Percentiles rank a stretch among this genome's conserved stretches.
phyloP scores from a whole-genome alignment of 2,888 invertebrate species.

The Carabus problematicus region DNA sequence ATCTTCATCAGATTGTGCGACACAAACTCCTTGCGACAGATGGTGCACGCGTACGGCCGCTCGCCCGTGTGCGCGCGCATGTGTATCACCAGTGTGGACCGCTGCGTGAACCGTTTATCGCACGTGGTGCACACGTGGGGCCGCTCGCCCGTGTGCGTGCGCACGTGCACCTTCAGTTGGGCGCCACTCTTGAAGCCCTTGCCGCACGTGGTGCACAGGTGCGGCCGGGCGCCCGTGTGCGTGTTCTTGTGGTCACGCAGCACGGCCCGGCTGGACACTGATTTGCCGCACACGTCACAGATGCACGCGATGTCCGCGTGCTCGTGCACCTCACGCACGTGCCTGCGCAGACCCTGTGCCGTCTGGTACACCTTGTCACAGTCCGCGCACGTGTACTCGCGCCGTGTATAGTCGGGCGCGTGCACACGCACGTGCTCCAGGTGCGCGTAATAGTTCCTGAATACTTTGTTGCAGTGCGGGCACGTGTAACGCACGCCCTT shows the following conservation, averaged over 20 bases:
- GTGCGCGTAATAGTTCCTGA: too few species aligned
- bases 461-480: constrained; percentile 56
- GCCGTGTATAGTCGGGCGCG: constrained; percentile 42
- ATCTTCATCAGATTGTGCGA: constrained; percentile 26
- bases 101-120: constrained; percentile 45
- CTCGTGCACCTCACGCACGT: constrained; percentile 42
- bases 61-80: constrained; percentile 49
- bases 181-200: constrained; percentile 44
- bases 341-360: constrained; percentile 31
- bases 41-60: constrained; percentile 49
- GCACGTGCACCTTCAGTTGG: constrained; percentile 41
- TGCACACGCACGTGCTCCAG: too few species aligned
- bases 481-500: constrained; percentile 59
- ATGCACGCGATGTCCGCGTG: constrained; percentile 43
- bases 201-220: constrained; percentile 45
- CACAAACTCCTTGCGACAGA: constrained; percentile 40
- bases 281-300: constrained; percentile 46
- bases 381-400: constrained; percentile 40
- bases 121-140: constrained; percentile 23
- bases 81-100: constrained; percentile 45
- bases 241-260: constrained; percentile 51
- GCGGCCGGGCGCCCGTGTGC: constrained; percentile 48
- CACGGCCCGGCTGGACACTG: constrained; percentile 17
- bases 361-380: constrained; percentile 41
- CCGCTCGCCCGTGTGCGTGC: constrained; percentile 48